phyloP scores from a whole-genome alignment of 92 coral and sea anemone species.

The Porites divaricata region DNA sequence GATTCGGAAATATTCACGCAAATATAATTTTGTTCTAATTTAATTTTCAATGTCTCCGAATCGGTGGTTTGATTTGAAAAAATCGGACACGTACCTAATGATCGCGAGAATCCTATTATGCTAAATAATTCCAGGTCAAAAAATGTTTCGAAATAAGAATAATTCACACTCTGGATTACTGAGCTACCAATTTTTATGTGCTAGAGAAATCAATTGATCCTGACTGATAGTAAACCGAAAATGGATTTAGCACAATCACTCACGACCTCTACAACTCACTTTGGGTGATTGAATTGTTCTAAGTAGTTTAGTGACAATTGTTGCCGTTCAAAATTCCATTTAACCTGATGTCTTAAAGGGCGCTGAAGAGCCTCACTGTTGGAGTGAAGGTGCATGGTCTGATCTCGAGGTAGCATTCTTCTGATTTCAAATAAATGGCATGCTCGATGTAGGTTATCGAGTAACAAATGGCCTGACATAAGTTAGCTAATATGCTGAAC shows the following conservation, averaged over 20 bases:
- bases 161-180: too few relatives aligned
- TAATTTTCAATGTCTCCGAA: neutral
- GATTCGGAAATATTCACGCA: neutral
- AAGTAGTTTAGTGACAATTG: too few relatives aligned
- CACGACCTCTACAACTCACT: neutral
- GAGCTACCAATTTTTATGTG: neutral
- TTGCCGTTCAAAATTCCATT: too few relatives aligned
- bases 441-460: too few relatives aligned
- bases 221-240: neutral
- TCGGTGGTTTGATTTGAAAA: neutral
- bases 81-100: neutral
- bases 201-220: neutral
- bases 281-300: neutral
- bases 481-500: too few relatives aligned
- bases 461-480: too few relatives aligned
- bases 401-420: too few relatives aligned
- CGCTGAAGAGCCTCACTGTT: too few relatives aligned
- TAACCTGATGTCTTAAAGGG: too few relatives aligned
- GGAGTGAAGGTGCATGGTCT: too few relatives aligned
- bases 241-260: neutral
- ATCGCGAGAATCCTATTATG: neutral
- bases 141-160: too few relatives aligned
- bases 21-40: neutral
- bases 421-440: too few relatives aligned
- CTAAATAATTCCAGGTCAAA: neutral